A percentile compares a stretch with the other conserved stretches of the same genome.
phyloP scores from a whole-genome alignment of 2,888 invertebrate genomes.

The Rhagonycha fulva region DNA sequence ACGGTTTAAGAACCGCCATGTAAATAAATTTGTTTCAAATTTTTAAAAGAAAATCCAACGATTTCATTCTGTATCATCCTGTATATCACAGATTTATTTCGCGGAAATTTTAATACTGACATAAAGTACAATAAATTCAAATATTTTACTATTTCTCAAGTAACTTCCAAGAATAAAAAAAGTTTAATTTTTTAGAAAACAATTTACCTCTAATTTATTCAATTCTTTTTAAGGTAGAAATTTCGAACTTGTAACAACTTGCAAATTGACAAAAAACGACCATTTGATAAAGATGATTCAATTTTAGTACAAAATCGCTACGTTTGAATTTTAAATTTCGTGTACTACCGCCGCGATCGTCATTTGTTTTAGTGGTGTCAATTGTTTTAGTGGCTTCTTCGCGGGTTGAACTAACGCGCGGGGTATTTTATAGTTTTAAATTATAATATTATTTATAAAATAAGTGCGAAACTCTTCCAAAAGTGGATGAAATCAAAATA shows the following conservation, averaged over 20 bases:
- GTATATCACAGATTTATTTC: background rate
- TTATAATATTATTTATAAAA: too few species aligned
- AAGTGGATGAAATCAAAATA: background rate
- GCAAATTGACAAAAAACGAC: background rate
- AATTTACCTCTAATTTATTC: background rate
- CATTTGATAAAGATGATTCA: background rate
- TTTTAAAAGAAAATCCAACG: background rate
- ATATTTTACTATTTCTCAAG: background rate
- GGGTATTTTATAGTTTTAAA: background rate
- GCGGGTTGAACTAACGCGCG: background rate
- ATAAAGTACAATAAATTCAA: background rate
- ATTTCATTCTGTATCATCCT: background rate
- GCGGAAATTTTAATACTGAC: background rate
- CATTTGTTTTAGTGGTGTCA: background rate
- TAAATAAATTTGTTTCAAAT: background rate
- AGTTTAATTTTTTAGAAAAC: too few species aligned
- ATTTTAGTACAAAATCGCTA: background rate
- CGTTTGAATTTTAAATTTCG: background rate
- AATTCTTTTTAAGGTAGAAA: too few species aligned
- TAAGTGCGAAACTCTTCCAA: background rate
- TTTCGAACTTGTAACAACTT: background rate
- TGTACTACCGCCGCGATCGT: background rate
- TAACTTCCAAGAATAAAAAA: too few species aligned
- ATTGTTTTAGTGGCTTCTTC: too few species aligned
- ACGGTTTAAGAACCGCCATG: too few species aligned